Base-by-base conservation (phyloP, 64 coral and sea anemone genomes). In the Montipora foliosa region DNA sequence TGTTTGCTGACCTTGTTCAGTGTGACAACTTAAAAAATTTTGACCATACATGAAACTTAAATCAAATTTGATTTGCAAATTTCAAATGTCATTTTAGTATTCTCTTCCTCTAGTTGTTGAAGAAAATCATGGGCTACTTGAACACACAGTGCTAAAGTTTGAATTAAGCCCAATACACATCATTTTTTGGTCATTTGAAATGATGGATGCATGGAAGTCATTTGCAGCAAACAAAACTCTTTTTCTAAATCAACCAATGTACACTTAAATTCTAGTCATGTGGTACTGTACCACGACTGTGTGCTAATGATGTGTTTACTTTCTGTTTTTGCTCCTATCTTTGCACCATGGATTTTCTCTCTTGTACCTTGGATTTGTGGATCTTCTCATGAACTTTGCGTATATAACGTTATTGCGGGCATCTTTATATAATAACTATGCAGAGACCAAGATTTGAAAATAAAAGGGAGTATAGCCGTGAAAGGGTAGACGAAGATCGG, bases 371-470 rank as follows among this genome's bases (percentile, higher is more conserved):
- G 82, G 82, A 86, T 67, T 86, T 48, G 46, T 67, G 82, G 82
- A 86, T 70, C 82, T 44, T 82, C 51, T 16, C 80, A 86, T 86
- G 82, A 86, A 86, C 82, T 71, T 48, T 86, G n/a, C 66, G 71
- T 68, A 86, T 50, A 4, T 64, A 67, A 66, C 58, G 67, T 62
- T 61, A 50, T 86, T 47, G n/a, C 21, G 48, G 82, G 76, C 47
- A 45, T 71, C 82, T 71, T 84, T 49, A 70, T 71, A 73, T 80
- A 70, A 51, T 49, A 79, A 85, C 47, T 6, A 9, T 80, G 83
- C 87, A 97, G 96, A 94, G 93, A 86, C 96, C 96, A 90, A 79
- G 93, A 75, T 97, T 91, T 75, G 96, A 97, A 87, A 89, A 79
- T 67, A 89, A 97, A 24, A 82, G 89, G 74, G 93, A 97, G 55